Percentiles rank a stretch among this genome's conserved stretches.
Evolutionary conservation across 2,888 invertebrate genomes (phyloP).

Genomic region (Tetramorium bicarinatum): DNA sequence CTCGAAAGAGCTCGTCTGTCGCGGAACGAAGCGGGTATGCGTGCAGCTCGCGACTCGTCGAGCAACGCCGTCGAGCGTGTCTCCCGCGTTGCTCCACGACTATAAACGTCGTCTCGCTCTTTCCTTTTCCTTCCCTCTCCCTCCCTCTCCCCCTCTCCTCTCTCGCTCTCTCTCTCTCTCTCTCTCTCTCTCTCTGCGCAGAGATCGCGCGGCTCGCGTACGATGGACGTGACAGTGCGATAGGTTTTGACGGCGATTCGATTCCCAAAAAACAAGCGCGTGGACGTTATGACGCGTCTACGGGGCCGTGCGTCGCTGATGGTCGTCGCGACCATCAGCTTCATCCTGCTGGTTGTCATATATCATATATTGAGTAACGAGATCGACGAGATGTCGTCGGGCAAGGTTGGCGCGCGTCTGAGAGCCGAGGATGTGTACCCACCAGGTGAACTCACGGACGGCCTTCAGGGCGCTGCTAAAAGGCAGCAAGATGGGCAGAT

Average conservation of each 20-base stretch:
- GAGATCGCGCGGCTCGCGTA: neutral
- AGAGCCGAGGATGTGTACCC: constrained; percentile 75
- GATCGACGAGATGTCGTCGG: constrained; percentile 73
- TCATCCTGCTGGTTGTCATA: constrained; percentile 81
- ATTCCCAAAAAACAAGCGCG: neutral
- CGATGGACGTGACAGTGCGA: constrained; percentile 13
- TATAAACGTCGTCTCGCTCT: neutral
- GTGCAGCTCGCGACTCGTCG: neutral
- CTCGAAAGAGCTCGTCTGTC: neutral
- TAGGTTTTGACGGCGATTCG: neutral
- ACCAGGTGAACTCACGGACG: constrained; percentile 72
- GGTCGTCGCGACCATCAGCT: constrained; percentile 80
- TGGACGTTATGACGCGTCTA: constrained; percentile 78
- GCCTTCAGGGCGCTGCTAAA: constrained; percentile 71
- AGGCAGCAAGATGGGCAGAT: constrained; percentile 76
- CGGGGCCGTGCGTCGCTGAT: constrained; percentile 81
- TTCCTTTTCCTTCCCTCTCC: neutral
- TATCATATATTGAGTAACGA: constrained; percentile 83
- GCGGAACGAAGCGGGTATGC: neutral
- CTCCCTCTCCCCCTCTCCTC: no score
- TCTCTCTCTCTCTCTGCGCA: neutral
- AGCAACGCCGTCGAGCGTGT: constrained; percentile 10
- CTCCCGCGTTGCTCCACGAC: neutral
- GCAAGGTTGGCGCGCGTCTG: constrained; percentile 67
- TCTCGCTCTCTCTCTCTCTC: neutral